Evolutionary conservation across 2,888 invertebrate species (phyloP).

Genomic region (Prosapia bicincta): DNA sequence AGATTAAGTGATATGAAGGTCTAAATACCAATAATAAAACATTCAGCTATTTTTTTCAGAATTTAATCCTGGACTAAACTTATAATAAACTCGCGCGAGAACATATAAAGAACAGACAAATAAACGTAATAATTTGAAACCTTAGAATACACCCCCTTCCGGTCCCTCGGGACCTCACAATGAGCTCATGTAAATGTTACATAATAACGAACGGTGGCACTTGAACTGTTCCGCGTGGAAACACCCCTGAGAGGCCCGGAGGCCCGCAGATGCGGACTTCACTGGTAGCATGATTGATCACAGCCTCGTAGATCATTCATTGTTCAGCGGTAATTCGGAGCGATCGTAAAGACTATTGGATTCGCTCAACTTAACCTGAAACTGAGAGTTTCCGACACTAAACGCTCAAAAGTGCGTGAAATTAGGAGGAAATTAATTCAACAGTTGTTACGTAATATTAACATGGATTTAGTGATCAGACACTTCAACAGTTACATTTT

Average conservation of each 20-base stretch:
- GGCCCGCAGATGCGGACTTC: neutral
- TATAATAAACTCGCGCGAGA: too few relatives aligned
- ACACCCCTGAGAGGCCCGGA: neutral
- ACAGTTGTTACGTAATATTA: too few relatives aligned
- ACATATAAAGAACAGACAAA: too few relatives aligned
- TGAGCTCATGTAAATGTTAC: neutral
- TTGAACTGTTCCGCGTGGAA: neutral
- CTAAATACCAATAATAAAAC: too few relatives aligned
- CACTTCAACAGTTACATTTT: too few relatives aligned
- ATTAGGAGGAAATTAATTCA: too few relatives aligned
- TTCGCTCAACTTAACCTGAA: neutral
- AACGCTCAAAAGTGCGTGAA: too few relatives aligned
- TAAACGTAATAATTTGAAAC: neutral
- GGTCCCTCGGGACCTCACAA: neutral
- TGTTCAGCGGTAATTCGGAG: neutral
- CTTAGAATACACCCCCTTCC: neutral
- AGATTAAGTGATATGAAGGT: too few relatives aligned
- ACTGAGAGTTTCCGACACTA: neutral
- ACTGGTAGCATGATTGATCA: neutral
- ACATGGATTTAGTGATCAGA: too few relatives aligned
- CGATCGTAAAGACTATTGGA: neutral
- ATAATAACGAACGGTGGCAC: neutral
- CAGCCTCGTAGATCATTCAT: neutral
- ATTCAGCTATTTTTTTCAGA: too few relatives aligned
- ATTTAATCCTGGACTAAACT: too few relatives aligned